These are phyloP conservation scores for Cyclura pinguis DNA, from an alignment of 2,797 vertebrate genomes.

Conservation along the genomic window DNA sequence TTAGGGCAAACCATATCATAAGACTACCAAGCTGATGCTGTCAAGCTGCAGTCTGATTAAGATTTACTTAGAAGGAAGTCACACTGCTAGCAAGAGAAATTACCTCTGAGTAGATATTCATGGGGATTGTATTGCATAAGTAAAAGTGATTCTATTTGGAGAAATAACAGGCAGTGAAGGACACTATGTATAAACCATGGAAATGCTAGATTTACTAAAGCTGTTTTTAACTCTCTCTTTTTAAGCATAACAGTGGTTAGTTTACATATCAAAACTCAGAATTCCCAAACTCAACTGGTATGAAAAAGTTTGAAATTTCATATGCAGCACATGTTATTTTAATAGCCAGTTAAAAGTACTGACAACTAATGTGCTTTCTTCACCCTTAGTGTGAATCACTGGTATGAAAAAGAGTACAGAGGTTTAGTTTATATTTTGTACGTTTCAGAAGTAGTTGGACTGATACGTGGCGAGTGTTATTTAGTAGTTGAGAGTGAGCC, in stretches of 20 bases:
- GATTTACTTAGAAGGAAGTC: background rate
- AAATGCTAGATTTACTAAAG: background rate
- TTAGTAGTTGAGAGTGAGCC: slow-evolving; percentile 62
- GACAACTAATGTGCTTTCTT: slow-evolving; percentile 49
- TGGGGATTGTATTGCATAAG: background rate
- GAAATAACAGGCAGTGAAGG: slow-evolving; percentile 29
- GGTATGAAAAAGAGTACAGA: slow-evolving; percentile 39
- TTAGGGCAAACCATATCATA: slow-evolving; percentile 12
- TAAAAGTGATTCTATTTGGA: background rate
- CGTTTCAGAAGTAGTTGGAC: slow-evolving; percentile 52
- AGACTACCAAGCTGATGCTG: background rate
- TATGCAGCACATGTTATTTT: slow-evolving; percentile 4
- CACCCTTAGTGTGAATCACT: slow-evolving; percentile 61
- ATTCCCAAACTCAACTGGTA: slow-evolving; percentile 1
- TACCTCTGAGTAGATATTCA: background rate
- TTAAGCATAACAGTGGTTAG: slow-evolving; percentile 25
- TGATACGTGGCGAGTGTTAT: slow-evolving; percentile 60
- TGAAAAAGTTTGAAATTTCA: slow-evolving; percentile 17
- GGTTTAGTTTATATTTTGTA: slow-evolving; percentile 59
- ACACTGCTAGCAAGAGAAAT: background rate
- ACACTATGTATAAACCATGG: slow-evolving; percentile 35
- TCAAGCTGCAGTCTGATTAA: background rate
- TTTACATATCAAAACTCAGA: slow-evolving; percentile 15
- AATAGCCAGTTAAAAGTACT: slow-evolving; percentile 53
- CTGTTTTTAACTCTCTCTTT: background rate